These are phyloP conservation scores for Lucinisca nassula DNA, from an alignment of 2,888 invertebrate species.

Conservation along the genomic window DNA sequence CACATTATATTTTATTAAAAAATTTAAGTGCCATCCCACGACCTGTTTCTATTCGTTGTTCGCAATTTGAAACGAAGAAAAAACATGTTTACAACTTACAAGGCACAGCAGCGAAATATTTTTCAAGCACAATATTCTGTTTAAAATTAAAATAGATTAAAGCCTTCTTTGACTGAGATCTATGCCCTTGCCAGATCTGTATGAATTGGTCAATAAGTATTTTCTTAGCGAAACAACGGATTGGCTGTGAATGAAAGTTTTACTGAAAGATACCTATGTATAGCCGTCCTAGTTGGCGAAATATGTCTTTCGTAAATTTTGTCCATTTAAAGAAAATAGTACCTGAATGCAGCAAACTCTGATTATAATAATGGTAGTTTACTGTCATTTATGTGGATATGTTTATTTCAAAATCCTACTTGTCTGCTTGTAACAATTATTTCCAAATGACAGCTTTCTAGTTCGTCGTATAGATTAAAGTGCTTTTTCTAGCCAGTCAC, in stretches of 20 bases:
- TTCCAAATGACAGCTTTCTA: constrained; percentile 25
- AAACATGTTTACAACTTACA: too few relatives aligned
- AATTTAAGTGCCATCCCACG: too few relatives aligned
- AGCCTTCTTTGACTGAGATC: background rate
- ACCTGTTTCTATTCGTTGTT: too few relatives aligned
- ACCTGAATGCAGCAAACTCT: background rate
- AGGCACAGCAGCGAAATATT: background rate
- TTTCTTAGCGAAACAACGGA: background rate
- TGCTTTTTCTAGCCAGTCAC: constrained; percentile 4
- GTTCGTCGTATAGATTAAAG: constrained; percentile 30
- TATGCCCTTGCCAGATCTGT: background rate
- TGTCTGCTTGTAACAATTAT: constrained; percentile 17
- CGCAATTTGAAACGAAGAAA: too few relatives aligned
- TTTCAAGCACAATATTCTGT: background rate
- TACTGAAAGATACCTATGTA: background rate
- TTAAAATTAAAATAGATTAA: background rate
- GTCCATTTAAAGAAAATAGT: background rate
- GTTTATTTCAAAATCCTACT: background rate
- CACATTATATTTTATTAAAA: too few relatives aligned
- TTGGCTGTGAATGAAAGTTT: too few relatives aligned
- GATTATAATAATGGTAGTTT: background rate
- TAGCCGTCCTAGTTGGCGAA: background rate
- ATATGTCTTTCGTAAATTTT: background rate
- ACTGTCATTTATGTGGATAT: background rate
- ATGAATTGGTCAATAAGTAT: background rate